phyloP scores from a whole-genome alignment of 1,140 invertebrate species.

The Atta colombica region DNA sequence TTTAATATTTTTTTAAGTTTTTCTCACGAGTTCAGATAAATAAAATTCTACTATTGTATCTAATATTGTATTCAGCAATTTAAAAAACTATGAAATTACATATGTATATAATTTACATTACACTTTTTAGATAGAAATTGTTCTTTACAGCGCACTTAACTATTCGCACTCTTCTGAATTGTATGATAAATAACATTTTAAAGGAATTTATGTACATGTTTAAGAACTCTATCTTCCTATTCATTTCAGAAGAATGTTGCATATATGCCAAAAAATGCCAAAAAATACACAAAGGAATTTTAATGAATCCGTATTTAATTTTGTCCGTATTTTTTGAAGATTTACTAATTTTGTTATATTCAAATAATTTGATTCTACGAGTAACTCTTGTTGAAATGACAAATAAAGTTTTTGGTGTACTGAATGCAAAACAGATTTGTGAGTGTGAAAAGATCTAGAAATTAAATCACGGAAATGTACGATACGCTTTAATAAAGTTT shows the following conservation, averaged over 20 bases:
- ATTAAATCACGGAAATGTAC: constrained; percentile 8
- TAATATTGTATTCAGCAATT: too few relatives aligned
- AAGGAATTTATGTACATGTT: constrained; percentile 15
- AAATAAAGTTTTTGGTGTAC: background rate
- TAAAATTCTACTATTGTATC: too few relatives aligned
- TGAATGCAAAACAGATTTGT: background rate
- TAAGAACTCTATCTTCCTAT: background rate
- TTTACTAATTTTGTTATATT: constrained; percentile 5
- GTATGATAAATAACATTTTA: background rate
- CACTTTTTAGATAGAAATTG: too few relatives aligned
- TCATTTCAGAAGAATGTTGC: background rate
- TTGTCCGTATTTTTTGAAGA: background rate
- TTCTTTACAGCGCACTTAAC: background rate
- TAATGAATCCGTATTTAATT: constrained; percentile 15
- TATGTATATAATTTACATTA: too few relatives aligned
- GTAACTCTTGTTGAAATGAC: background rate
- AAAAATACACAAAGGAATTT: background rate
- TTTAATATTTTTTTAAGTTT: too few relatives aligned
- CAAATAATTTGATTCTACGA: background rate
- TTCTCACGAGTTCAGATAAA: too few relatives aligned
- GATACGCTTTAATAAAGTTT: constrained; percentile 34
- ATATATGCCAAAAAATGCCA: background rate
- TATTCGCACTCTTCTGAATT: background rate
- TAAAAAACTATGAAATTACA: too few relatives aligned
- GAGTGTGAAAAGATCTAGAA: constrained; percentile 18